Base-by-base conservation (phyloP, 2,888 invertebrate genomes). In the Chymomyza amoena region DNA sequence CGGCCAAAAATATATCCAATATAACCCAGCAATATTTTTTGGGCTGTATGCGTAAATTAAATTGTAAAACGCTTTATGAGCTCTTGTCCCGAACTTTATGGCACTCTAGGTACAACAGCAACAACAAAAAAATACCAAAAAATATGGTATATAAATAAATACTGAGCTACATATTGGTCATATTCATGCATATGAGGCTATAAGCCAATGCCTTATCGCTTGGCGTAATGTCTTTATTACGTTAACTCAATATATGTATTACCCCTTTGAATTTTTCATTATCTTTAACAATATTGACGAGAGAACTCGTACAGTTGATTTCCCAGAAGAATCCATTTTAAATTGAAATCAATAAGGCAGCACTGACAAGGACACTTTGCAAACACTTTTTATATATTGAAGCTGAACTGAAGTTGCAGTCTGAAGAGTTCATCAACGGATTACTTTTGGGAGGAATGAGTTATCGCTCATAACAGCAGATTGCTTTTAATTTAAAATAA, bases 341-440 rank as follows among this genome's bases (percentile, higher is more conserved):
- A 87, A 84, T 84, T 79, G 78, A 76, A 81, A 84, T 88, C 87
- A 87, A 84, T 84, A 84, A 86, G 87, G 67, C 76, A 80, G 7
- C 9, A 36, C 36, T 6, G 36, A 7, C 36, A 13, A 45, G 39
- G 39, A 45, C 39, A 45, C 3, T 45, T 45, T 13, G 39, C 6
- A 39, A 39, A 39, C 32, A 32, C 6, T 32, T 32, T 32, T 32
- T 7, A 32, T 7, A 32, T 32, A 7, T 32, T 5, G 32, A 32
- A 32, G 7, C 32, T 32, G 32, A 32, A 32, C 32, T 6, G 6
- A 1, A 32, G 32, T 32, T 5, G 5, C 9, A 32, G 32, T 7
- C 7, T 6, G 32, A 7, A 7, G 32, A 32, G 32, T 2, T 32
- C 32, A 32, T 32, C 32, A 32, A 32, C 2, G 32, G 32, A 32